Conservation (phyloP, 2,888 invertebrate species). For the Dicyrtoma fusca region DNA sequence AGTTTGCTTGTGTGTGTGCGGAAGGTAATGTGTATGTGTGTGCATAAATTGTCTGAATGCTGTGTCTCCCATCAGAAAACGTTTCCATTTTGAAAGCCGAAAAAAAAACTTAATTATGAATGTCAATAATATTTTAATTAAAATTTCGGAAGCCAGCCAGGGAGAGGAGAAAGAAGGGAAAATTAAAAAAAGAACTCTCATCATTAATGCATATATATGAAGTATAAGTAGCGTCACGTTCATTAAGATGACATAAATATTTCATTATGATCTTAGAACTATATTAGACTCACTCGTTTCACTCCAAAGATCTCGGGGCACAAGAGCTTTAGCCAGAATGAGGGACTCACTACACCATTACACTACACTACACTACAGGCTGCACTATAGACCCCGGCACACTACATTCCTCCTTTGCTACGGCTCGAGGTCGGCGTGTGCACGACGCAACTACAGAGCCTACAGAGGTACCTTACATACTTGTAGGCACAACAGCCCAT, state of each 20-base stretch:
- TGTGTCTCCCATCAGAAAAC: conserved; percentile 32
- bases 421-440: no score
- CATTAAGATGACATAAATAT: conserved; percentile 56
- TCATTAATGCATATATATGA: conserved; percentile 48
- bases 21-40: neutral
- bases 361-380: neutral
- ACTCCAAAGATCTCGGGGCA: neutral
- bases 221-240: conserved; percentile 51
- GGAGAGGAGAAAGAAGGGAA: conserved; percentile 41
- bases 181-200: conserved; percentile 46
- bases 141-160: conserved; percentile 45
- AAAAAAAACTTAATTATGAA: conserved; percentile 53
- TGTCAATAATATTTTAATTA: conserved; percentile 56
- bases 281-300: conserved; percentile 37
- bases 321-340: no score
- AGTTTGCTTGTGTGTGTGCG: conserved; percentile 1
- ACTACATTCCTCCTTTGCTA: no score
- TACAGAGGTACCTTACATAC: neutral
- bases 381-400: no score
- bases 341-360: neutral
- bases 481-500: neutral
- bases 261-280: conserved; percentile 48
- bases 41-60: neutral
- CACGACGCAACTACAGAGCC: no score
- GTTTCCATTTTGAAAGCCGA: conserved; percentile 41